These are phyloP conservation scores for Sigmodon hispidus DNA, from an alignment of 2,113 vertebrate species.

Conservation along the genomic window DNA sequence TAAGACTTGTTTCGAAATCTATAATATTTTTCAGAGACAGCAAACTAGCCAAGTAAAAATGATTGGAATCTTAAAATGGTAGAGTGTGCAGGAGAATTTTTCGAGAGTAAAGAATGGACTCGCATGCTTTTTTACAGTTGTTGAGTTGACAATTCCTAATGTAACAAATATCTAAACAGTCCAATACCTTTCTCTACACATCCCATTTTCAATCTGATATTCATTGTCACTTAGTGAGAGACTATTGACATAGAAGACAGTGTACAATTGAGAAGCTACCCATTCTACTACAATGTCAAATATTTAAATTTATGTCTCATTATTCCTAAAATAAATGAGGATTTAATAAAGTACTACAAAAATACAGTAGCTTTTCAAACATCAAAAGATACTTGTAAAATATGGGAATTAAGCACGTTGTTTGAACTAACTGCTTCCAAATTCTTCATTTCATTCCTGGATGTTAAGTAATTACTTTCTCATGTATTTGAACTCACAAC, in stretches of 20 bases:
- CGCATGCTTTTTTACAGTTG: not conserved
- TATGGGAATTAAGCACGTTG: not conserved
- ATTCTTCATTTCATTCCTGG: not conserved
- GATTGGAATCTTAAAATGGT: not conserved
- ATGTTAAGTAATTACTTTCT: not conserved
- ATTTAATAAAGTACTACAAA: not conserved
- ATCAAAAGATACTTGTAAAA: not conserved
- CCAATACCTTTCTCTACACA: not conserved
- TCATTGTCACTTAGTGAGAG: not conserved
- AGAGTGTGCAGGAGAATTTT: not conserved
- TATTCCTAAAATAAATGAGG: slow-evolving; percentile 1
- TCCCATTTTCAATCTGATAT: not conserved
- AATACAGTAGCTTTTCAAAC: not conserved
- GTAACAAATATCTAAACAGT: not conserved
- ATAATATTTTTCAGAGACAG: not conserved
- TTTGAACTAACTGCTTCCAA: not conserved
- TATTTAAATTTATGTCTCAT: not conserved
- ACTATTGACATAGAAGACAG: not conserved
- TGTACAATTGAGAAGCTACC: not conserved
- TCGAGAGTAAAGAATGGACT: not conserved
- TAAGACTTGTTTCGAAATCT: not conserved
- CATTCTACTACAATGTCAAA: not conserved
- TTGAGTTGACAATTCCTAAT: not conserved
- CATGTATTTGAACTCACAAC: not conserved
- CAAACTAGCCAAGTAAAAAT: not conserved